Conservation (phyloP, 1,140 invertebrate species). For the Trachymyrmex cornetzi region DNA sequence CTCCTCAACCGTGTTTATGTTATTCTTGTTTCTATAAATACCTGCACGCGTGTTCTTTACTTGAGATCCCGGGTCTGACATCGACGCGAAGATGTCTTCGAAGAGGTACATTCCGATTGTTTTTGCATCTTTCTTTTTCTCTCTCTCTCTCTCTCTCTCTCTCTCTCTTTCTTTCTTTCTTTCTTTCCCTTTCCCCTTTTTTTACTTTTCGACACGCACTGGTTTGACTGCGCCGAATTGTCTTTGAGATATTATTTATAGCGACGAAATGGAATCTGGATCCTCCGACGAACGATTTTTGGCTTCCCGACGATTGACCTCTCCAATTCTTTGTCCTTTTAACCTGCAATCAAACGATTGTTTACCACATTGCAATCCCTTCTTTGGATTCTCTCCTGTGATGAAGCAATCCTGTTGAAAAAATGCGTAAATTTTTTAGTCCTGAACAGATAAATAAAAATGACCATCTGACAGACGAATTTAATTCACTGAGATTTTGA, state of each 20-base stretch:
- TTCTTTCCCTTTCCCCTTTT: slow-evolving; percentile 13
- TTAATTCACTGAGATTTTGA: not conserved
- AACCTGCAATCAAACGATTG: slow-evolving; percentile 65
- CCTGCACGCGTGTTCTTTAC: slow-evolving; percentile 74
- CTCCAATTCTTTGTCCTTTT: slow-evolving; percentile 71
- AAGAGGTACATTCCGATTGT: slow-evolving; percentile 84
- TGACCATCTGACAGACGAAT: not conserved
- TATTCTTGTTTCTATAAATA: slow-evolving; percentile 79
- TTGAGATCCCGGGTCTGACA: slow-evolving; percentile 68
- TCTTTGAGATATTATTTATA: slow-evolving; percentile 59
- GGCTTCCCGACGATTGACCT: not conserved
- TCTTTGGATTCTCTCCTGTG: not conserved
- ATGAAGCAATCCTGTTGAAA: not conserved
- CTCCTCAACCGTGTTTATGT: slow-evolving; percentile 74
- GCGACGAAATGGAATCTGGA: slow-evolving; percentile 1
- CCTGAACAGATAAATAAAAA: not conserved
- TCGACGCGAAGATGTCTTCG: slow-evolving; percentile 85
- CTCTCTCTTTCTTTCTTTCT: slow-evolving; percentile 31
- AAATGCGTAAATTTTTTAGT: not conserved
- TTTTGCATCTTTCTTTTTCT: slow-evolving; percentile 66
- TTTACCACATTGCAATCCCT: not conserved
- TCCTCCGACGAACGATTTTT: not conserved
- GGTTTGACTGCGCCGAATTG: slow-evolving; percentile 22
- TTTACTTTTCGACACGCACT: slow-evolving; percentile 8
- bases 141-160: not conserved